A percentile compares a stretch with the other conserved stretches of the same genome.
Evolutionary conservation across 2,888 invertebrate species (phyloP).

Genomic region (Pyralis farinalis): DNA sequence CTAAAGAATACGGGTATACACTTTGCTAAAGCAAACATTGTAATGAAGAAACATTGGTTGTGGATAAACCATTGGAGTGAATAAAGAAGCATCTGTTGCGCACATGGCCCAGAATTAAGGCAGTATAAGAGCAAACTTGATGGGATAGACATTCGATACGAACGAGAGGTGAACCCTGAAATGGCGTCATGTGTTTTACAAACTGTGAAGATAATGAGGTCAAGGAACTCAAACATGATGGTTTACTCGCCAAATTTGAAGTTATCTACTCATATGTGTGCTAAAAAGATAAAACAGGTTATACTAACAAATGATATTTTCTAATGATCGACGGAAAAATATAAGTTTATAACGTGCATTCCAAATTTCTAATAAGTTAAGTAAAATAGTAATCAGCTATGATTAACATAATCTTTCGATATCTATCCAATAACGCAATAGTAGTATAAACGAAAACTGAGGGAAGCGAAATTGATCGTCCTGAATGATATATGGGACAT

Average conservation of each 20-base stretch:
- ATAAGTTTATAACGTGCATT: not conserved
- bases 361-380: conserved; percentile 3
- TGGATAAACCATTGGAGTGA: conserved; percentile 33
- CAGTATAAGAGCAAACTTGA: conserved; percentile 52
- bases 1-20: not conserved
- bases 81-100: conserved; percentile 64
- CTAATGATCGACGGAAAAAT: not conserved
- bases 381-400: conserved; percentile 11
- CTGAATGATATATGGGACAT: conserved; percentile 29
- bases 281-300: conserved; percentile 34
- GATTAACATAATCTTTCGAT: conserved; percentile 48
- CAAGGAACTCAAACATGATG: conserved; percentile 46
- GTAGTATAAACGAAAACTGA: conserved; percentile 35
- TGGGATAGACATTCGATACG: conserved; percentile 60
- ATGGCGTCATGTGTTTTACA: conserved; percentile 48
- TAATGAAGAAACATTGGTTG: conserved; percentile 14
- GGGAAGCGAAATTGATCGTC: conserved; percentile 43
- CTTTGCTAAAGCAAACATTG: not conserved
- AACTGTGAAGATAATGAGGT: conserved; percentile 43
- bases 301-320: conserved; percentile 28
- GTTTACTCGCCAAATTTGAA: conserved; percentile 27
- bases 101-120: conserved; percentile 61
- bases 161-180: conserved; percentile 40
- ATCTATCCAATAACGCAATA: conserved; percentile 35
- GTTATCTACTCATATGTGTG: conserved; percentile 24